Percentiles rank a stretch among this genome's conserved stretches.
Evolutionary conservation across 2,797 vertebrate genomes (phyloP).

Genomic region (Anabas testudineus): DNA sequence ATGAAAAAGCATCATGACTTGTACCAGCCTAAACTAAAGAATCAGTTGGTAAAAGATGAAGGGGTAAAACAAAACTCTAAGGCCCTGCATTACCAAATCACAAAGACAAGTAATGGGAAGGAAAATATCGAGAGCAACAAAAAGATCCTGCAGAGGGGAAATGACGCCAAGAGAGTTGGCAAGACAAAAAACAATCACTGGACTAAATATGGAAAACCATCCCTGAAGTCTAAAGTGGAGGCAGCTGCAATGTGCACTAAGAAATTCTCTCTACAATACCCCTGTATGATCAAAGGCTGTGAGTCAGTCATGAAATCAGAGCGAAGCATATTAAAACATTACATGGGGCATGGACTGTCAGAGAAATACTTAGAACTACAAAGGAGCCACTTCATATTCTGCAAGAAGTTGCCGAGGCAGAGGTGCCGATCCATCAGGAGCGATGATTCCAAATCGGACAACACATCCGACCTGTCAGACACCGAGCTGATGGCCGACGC

Average conservation of each 20-base stretch:
- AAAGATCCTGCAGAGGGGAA: constrained; percentile 82
- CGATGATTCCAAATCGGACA: constrained; percentile 83
- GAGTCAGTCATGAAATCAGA: constrained; percentile 93
- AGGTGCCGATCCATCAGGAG: constrained; percentile 80
- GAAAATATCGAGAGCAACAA: constrained; percentile 86
- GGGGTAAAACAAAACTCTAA: constrained; percentile 84
- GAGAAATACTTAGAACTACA: constrained; percentile 94
- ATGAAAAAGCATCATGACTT: constrained; percentile 97
- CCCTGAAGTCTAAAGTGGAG: constrained; percentile 91
- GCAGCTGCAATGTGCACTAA: constrained; percentile 92
- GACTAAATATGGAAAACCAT: constrained; percentile 90
- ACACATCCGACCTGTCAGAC: constrained; percentile 79
- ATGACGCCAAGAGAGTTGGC: constrained; percentile 72
- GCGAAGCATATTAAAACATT: constrained; percentile 93
- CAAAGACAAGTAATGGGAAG: constrained; percentile 87
- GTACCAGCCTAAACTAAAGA: constrained; percentile 90
- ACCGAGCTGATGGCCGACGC: constrained; percentile 60
- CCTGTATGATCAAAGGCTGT: constrained; percentile 97
- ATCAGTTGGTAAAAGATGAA: constrained; percentile 86
- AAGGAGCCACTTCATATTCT: constrained; percentile 93
- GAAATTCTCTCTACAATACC: constrained; percentile 91
- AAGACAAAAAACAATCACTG: constrained; percentile 77
- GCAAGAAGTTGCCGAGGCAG: constrained; percentile 86
- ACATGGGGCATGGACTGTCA: constrained; percentile 94
- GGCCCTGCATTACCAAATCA: constrained; percentile 78